phyloP scores from a whole-genome alignment of 2,113 vertebrate genomes.

The Percina caprodes region DNA sequence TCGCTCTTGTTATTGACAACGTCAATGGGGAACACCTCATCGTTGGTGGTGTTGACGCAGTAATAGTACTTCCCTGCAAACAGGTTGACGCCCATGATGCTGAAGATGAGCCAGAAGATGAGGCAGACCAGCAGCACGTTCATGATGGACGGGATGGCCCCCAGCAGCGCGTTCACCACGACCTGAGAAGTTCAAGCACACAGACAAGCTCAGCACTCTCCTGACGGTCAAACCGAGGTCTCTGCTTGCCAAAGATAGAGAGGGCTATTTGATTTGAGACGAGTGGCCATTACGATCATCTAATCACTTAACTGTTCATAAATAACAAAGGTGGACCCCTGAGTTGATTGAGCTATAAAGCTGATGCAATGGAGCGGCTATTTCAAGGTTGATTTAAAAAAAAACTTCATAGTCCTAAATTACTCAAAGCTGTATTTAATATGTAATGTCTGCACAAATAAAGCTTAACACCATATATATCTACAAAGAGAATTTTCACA shows the following conservation, averaged over 20 bases:
- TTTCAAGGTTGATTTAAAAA: constrained; percentile 15
- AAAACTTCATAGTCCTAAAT: neutral
- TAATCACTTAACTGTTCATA: constrained; percentile 56
- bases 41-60: constrained; percentile 92
- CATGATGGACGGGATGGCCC: constrained; percentile 99
- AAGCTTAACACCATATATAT: constrained; percentile 29
- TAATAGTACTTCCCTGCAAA: constrained; percentile 97
- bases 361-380: neutral
- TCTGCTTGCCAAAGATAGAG: constrained; percentile 24
- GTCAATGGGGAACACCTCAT: constrained; percentile 82
- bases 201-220: constrained; percentile 21
- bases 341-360: constrained; percentile 28
- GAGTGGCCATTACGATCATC: constrained; percentile 49
- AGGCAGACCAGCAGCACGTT: constrained; percentile 99
- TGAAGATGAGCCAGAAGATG: constrained; percentile 99
- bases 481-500: constrained; percentile 54
- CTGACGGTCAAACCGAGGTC: neutral
- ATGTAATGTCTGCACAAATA: constrained; percentile 13
- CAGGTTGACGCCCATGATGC: constrained; percentile 99
- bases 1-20: constrained; percentile 91
- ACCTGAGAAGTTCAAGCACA: constrained; percentile 83
- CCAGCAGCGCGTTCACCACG: constrained; percentile 97
- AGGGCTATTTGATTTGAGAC: constrained; percentile 7
- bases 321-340: constrained; percentile 8
- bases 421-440: constrained; percentile 26